Percentiles rank a stretch among this genome's conserved stretches.
phyloP scores from a whole-genome alignment of 2,888 invertebrate genomes.

The Drosophila hamatofila region DNA sequence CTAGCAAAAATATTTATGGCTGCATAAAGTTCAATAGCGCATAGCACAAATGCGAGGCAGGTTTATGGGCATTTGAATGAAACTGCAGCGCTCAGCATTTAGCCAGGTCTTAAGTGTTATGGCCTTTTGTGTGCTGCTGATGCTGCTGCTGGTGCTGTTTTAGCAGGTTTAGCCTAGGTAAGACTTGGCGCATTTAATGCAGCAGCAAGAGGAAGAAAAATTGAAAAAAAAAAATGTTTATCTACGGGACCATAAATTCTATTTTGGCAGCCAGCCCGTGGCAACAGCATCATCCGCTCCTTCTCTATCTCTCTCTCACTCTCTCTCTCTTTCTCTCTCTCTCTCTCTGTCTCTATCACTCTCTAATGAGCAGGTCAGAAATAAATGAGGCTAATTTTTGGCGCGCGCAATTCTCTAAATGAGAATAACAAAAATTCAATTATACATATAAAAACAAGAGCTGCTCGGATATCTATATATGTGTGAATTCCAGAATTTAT shows the following conservation, averaged over 20 bases:
- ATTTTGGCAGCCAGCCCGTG: slow-evolving; percentile 55
- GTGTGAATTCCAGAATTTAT: slow-evolving; percentile 41
- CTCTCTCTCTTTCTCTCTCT: no score
- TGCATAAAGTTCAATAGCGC: slow-evolving; percentile 4
- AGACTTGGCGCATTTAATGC: slow-evolving; percentile 71
- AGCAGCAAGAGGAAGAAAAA: slow-evolving; percentile 34
- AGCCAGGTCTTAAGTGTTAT: slow-evolving; percentile 44
- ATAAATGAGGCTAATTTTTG: slow-evolving; percentile 73
- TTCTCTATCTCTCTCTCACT: not conserved
- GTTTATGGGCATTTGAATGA: slow-evolving; percentile 35
- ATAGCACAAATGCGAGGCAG: slow-evolving; percentile 11
- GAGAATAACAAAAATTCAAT: slow-evolving; percentile 19
- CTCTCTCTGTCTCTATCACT: slow-evolving; percentile 6
- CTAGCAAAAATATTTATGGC: slow-evolving; percentile 6
- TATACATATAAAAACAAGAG: slow-evolving; percentile 19
- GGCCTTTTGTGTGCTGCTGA: slow-evolving; percentile 14
- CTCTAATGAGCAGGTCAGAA: slow-evolving; percentile 65
- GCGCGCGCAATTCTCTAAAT: slow-evolving; percentile 37
- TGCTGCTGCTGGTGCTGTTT: slow-evolving; percentile 16
- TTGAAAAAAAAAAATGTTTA: slow-evolving; percentile 55
- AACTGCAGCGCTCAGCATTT: slow-evolving; percentile 23
- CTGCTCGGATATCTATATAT: slow-evolving; percentile 9
- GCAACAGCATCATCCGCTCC: not conserved
- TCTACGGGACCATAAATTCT: slow-evolving; percentile 67
- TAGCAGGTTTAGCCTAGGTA: slow-evolving; percentile 17